Conservation (phyloP, 2,888 invertebrate species). For the Coleophora flavipennella region DNA sequence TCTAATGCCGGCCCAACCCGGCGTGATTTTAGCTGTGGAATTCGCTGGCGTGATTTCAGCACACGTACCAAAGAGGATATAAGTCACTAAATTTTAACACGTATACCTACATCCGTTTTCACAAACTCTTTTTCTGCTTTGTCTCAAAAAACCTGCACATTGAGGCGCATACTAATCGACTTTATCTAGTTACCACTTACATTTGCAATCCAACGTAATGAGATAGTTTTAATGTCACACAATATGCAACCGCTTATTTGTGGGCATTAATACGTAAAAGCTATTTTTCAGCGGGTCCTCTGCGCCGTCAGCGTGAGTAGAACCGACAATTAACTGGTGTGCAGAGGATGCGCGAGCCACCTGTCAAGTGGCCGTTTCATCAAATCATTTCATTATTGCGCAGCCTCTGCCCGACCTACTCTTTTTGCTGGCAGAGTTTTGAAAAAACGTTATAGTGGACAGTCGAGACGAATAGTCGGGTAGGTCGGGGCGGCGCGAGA, state of each 20-base stretch:
- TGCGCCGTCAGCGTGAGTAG: constrained; percentile 41
- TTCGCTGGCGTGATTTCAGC: not conserved
- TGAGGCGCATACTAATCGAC: too few species aligned
- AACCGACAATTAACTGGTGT: constrained; percentile 58
- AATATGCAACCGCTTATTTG: constrained; percentile 56
- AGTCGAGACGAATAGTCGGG: constrained; percentile 41
- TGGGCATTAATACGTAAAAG: constrained; percentile 59
- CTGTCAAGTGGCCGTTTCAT: constrained; percentile 67
- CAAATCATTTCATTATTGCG: constrained; percentile 69
- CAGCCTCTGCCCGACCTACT: constrained; percentile 59
- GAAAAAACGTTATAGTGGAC: constrained; percentile 56
- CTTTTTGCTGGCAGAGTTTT: constrained; percentile 58
- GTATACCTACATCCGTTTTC: too few species aligned
- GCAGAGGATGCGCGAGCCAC: constrained; percentile 59
- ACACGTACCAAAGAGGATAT: too few species aligned
- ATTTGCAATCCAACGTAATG: constrained; percentile 34
- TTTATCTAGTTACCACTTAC: constrained; percentile 17
- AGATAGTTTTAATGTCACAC: constrained; percentile 49
- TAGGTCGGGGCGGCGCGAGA: constrained; percentile 68
- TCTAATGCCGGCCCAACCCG: constrained; percentile 32
- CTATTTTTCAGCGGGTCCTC: constrained; percentile 59
- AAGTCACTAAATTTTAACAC: too few species aligned
- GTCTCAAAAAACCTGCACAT: constrained; percentile 1
- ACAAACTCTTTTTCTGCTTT: too few species aligned
- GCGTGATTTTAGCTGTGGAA: not conserved